Conservation (phyloP, 2,888 invertebrate species). For the Prenolepis imparis region DNA sequence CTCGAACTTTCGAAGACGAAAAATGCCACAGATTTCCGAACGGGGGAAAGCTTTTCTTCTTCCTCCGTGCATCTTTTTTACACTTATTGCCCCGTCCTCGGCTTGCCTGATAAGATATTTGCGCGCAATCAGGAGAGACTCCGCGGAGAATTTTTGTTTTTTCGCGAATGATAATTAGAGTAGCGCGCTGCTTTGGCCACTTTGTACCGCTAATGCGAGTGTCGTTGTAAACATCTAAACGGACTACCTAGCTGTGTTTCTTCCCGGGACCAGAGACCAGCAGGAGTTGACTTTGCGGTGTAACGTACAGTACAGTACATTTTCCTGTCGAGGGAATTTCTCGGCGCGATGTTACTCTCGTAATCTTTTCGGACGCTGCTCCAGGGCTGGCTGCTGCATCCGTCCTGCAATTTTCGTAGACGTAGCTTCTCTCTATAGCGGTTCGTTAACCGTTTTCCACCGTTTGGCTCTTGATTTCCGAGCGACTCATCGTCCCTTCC, state of each 20-base stretch:
- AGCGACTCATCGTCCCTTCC: neutral
- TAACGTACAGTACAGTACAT: conserved; percentile 15
- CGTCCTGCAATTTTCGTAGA: conserved; percentile 36
- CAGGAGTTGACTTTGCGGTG: conserved; percentile 10
- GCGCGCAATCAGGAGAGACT: conserved; percentile 38
- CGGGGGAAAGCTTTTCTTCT: neutral
- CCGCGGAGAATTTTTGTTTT: conserved; percentile 26
- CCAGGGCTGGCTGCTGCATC: neutral
- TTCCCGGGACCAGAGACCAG: neutral
- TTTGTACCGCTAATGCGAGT: conserved; percentile 38
- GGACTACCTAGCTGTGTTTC: conserved; percentile 3
- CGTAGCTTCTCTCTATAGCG: neutral
- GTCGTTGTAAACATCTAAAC: conserved; percentile 39
- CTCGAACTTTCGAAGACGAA: conserved; percentile 19
- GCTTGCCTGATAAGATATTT: conserved; percentile 40
- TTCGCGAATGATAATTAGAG: conserved; percentile 44
- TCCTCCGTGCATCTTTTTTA: neutral
- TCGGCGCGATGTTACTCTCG: conserved; percentile 17
- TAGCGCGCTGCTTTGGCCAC: conserved; percentile 9
- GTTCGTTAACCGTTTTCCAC: conserved; percentile 40
- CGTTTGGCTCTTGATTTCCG: neutral
- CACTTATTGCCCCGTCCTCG: neutral
- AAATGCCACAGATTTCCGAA: neutral
- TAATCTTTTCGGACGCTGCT: conserved; percentile 34
- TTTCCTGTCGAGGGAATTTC: conserved; percentile 49